phyloP scores from a whole-genome alignment of 2,113 vertebrate genomes.

The Planiliza haematocheilus region DNA sequence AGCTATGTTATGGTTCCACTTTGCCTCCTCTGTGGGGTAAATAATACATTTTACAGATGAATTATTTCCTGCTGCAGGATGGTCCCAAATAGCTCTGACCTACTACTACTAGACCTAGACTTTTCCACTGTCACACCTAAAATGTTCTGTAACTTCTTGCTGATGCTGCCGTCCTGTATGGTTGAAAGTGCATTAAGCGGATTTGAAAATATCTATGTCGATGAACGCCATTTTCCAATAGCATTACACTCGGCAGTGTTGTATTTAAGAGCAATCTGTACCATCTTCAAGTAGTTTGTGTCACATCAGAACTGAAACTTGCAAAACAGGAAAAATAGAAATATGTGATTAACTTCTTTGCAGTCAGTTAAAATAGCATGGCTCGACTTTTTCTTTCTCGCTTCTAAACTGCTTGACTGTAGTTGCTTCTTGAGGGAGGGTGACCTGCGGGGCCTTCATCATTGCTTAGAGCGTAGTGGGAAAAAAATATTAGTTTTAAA shows the following conservation, averaged over 20 bases:
- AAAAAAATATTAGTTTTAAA: slow-evolving; percentile 20
- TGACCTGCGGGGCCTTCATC: slow-evolving; percentile 8
- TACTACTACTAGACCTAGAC: neutral
- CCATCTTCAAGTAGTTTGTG: neutral
- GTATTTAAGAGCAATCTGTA: neutral
- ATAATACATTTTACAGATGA: neutral
- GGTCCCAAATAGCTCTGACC: neutral
- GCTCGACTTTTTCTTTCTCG: neutral
- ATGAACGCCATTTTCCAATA: neutral
- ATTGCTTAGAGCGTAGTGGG: neutral
- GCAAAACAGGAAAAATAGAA: neutral
- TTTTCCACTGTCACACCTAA: neutral
- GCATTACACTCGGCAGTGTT: too few relatives aligned
- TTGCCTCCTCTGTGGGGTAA: neutral
- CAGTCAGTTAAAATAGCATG: neutral
- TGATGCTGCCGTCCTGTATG: neutral
- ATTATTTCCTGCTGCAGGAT: neutral
- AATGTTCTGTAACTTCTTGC: neutral
- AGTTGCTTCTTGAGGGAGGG: neutral
- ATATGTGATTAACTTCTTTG: neutral
- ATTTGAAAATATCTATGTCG: slow-evolving; percentile 1
- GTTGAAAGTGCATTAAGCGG: neutral
- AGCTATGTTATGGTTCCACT: neutral
- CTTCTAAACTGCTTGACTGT: neutral
- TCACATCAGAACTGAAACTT: neutral